These are phyloP conservation scores for Lipophrys pholis DNA, from an alignment of 2,113 vertebrate species.

Conservation along the genomic window DNA sequence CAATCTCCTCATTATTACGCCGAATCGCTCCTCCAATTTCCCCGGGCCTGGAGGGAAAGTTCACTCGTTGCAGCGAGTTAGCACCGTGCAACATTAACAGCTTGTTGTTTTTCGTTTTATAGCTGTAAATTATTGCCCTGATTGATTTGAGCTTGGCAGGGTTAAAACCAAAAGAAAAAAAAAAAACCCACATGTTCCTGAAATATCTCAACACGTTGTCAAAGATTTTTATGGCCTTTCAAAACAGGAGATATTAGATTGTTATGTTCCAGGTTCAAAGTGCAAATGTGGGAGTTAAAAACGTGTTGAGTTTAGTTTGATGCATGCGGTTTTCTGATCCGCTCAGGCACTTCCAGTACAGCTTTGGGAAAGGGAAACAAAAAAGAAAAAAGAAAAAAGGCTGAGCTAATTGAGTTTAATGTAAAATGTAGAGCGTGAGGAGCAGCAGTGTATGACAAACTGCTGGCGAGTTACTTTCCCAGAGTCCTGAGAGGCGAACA, in stretches of 20 bases:
- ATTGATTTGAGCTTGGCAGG: slow-evolving; percentile 20
- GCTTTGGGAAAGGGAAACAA: neutral
- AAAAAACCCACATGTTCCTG: neutral
- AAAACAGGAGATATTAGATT: neutral
- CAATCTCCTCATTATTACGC: slow-evolving; percentile 53
- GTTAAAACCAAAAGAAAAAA: too few species aligned
- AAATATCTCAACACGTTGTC: neutral
- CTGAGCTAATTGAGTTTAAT: slow-evolving; percentile 44
- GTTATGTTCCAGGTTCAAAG: neutral
- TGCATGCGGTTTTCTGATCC: neutral
- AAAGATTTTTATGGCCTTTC: neutral
- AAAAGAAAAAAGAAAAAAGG: slow-evolving; percentile 20
- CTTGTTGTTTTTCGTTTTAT: slow-evolving; percentile 33
- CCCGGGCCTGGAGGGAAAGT: slow-evolving; percentile 40
- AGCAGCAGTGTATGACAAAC: slow-evolving; percentile 47
- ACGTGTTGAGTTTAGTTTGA: neutral
- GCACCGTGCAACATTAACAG: slow-evolving; percentile 30
- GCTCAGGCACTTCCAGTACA: neutral
- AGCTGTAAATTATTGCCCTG: slow-evolving; percentile 20
- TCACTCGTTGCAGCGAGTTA: slow-evolving; percentile 46
- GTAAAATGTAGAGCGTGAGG: slow-evolving; percentile 10
- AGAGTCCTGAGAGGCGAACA: slow-evolving; percentile 33
- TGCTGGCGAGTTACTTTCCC: slow-evolving; percentile 45
- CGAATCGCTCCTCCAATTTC: slow-evolving; percentile 21
- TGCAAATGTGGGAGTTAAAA: neutral